Evolutionary conservation across 2,888 invertebrate species (phyloP).

Genomic region (Coecobrya sp.): DNA sequence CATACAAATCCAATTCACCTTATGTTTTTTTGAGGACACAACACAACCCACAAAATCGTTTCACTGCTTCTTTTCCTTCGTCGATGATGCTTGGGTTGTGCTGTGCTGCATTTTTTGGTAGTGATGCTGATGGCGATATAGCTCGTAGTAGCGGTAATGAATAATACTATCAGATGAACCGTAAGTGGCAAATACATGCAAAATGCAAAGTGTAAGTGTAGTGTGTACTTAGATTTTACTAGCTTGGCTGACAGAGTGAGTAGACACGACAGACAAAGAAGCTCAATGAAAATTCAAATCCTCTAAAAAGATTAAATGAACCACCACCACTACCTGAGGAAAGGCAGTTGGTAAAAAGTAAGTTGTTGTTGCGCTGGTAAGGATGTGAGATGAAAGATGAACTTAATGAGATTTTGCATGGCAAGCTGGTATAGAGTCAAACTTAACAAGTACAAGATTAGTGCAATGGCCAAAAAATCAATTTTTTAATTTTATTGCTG

Average conservation of each 20-base stretch:
- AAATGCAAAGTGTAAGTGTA: neutral
- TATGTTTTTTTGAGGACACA: constrained; percentile 83
- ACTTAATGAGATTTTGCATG: constrained; percentile 64
- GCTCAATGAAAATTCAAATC: neutral
- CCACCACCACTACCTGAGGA: neutral
- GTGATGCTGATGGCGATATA: constrained; percentile 8
- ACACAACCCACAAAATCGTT: constrained; percentile 82
- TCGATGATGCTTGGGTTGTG: neutral
- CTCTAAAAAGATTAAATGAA: neutral
- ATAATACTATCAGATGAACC: constrained; percentile 23
- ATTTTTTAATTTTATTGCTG: constrained; percentile 37
- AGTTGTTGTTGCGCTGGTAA: constrained; percentile 70
- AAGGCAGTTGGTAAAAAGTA: constrained; percentile 51
- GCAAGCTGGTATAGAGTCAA: constrained; percentile 1
- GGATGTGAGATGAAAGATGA: constrained; percentile 9
- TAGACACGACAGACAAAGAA: constrained; percentile 21
- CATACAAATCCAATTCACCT: constrained; percentile 82
- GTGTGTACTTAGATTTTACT: neutral
- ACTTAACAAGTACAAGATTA: neutral
- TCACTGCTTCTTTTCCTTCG: constrained; percentile 10
- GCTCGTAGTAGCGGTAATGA: constrained; percentile 33
- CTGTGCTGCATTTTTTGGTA: neutral
- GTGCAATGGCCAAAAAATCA: constrained; percentile 15
- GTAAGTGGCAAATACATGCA: neutral
- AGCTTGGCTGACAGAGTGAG: neutral